Conservation (phyloP, 2,797 vertebrate genomes). For the Mus minutoides region DNA sequence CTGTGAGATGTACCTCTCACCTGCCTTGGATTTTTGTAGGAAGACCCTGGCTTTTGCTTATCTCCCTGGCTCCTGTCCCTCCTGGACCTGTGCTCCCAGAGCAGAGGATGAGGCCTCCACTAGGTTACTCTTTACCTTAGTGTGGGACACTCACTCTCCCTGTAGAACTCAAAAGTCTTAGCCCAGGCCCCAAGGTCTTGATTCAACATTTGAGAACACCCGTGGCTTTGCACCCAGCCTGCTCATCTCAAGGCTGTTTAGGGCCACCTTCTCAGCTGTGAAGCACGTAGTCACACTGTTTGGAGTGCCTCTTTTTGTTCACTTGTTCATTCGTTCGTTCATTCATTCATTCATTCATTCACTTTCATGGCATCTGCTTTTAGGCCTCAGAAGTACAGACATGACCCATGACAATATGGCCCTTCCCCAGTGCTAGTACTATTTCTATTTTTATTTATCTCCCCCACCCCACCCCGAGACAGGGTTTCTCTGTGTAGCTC, state of each 20-base stretch:
- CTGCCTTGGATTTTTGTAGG: background rate
- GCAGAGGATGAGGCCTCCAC: background rate
- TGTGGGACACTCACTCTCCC: background rate
- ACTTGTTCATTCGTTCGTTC: background rate
- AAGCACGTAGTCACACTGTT: background rate
- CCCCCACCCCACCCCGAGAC: too few relatives aligned
- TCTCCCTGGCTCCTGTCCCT: background rate
- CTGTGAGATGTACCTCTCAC: background rate
- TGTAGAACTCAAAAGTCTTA: fast-evolving
- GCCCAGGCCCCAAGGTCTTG: background rate
- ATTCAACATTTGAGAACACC: background rate
- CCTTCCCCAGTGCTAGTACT: background rate
- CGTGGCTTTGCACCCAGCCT: background rate
- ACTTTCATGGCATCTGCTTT: background rate
- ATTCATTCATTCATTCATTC: background rate
- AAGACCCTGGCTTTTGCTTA: background rate
- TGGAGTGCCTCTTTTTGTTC: background rate
- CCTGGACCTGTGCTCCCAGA: background rate
- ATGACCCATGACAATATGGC: background rate
- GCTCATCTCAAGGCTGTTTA: background rate
- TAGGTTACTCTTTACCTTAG: background rate
- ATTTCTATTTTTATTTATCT: background rate
- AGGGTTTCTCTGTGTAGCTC: too few relatives aligned
- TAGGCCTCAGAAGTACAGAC: background rate
- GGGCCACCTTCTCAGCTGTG: background rate